Evolutionary conservation across 2,797 vertebrate genomes (phyloP), one percentile per base, ranked within the genome.

Genomic region (Lithobates pipiens): DNA sequence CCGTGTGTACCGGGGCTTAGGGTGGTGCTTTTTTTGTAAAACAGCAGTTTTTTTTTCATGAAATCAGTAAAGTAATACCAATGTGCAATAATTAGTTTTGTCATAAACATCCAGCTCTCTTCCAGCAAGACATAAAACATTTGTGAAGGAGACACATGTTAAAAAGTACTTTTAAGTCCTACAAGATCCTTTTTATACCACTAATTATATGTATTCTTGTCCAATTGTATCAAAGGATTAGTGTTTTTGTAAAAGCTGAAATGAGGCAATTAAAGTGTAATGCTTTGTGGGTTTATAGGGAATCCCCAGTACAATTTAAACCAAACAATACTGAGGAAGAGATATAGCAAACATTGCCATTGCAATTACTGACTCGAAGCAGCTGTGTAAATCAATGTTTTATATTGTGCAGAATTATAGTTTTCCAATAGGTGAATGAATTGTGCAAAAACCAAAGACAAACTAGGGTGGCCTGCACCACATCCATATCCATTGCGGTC

Each of bases 1-100:
- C n/a, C n/a, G n/a, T n/a, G n/a, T n/a, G n/a, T n/a, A n/a, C n/a
- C n/a, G n/a, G n/a, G n/a, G n/a, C n/a, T n/a, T n/a, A n/a, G n/a
- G n/a, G n/a, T n/a, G n/a, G n/a, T n/a, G n/a, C n/a, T n/a, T 74
- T 10, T 79, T 73, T 73, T 79, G 23, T 73, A 73, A 78, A 73
- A 54, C 83, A 85, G 76, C 69, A 67, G 69, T 74, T 79, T 39
- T 42, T 39, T 42, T 74, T 67, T 50, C 42, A 42, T 73, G 32
- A 78, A 78, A 57, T 44, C 11, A 57, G 7, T 57, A 42, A 78
- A 65, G 25, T 68, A 50, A 16, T 25, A n/a, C n/a, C 5, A 5
- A 78, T 63, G 29, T 29, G 15, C 3, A 71, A 46, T 84, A 67
- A 61, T 72, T 44, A 25, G 54, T 78, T 61, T 44, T 70, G 46